Base-by-base conservation (phyloP, 2,113 vertebrate genomes). In the Zapus hudsonius region DNA sequence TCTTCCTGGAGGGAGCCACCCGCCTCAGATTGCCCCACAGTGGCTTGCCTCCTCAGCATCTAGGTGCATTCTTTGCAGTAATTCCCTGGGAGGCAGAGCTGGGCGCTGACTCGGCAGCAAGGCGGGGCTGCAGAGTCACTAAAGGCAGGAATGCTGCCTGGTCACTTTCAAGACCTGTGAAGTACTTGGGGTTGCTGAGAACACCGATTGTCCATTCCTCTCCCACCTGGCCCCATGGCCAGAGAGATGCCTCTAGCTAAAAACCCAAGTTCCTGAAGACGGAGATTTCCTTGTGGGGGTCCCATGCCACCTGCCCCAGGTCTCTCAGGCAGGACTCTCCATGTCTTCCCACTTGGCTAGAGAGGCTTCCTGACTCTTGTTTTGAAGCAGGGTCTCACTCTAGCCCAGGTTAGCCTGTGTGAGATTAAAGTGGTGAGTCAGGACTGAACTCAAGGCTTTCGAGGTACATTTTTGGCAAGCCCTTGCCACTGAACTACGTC, bases 1-100 rank as follows among this genome's bases (percentile, higher is more conserved):
- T 44, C 91, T 96, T 94, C 93, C 82, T 96, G 73, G 87, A 92
- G 89, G 92, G 95, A 83, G 40, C 89, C 87, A 38, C 96, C 96
- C 73, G 11, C 89, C 96, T 96, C 93, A 17, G 73, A 91, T 96
- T 96, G 95, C 96, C 91, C 91, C 94, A 96, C 91, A 23, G 29
- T 0, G 0, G 92, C 94, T 93, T 96, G 97, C 96, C 91, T 83
- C 29, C 96, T 97, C 96, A 96, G 95, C 95, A 96, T 67, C 96
- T 94, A 10, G 47, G 38, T 75, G 74, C 92, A 91, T 96, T 96
- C 95, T 96, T 96, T 67, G 38, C 84, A 91, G 91, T 94, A 95
- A 96, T 94, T 96, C 97, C 93, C 87, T 82, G 82, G 67, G 75
- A 96, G 91, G 73, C 69, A 66, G 90, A 74, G 59, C 87, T 44